Evolutionary conservation across 2,888 invertebrate genomes (phyloP), one percentile per base, ranked within the genome.

Genomic region (Pasiphila rectangulata): DNA sequence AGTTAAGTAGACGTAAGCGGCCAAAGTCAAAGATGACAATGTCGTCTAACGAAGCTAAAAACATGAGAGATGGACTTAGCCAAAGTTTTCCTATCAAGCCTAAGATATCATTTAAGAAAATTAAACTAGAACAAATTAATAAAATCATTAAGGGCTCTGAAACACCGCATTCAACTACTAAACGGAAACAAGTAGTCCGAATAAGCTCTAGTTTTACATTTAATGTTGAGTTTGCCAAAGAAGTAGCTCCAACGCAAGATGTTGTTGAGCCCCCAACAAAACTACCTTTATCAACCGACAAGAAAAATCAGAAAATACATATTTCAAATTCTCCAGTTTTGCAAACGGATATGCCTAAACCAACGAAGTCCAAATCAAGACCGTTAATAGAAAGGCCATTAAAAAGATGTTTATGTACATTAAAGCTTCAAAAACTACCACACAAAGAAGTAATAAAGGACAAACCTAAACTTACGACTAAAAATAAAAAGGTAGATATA

Each of bases 171-270:
- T n/a, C n/a, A n/a, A n/a, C n/a, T n/a, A n/a, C n/a, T n/a, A n/a
- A n/a, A n/a, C n/a, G n/a, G n/a, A n/a, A 10, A 51, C 61, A 67
- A 48, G 53, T 55, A 12, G 60, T 66, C 2, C 52, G 55, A 37
- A 56, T 68, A 23, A 56, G 61, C 10, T 72, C 72, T 1, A 56
- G 56, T 3, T 64, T 65, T 39, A 61, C 57, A 47, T 64, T 69
- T 29, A 57, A 63, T 30, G 47, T 74, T 15, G 62, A 67, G 44
- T 64, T 69, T 56, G 59, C 51, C 25, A 69, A 67, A 57, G 52
- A 61, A 24, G 25, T 17, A 9, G 24, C 10, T 17, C 3, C n/a
- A 4, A 1, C 17, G 24, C 15, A 50, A 4, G 21, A 23, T 20
- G 23, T 1, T 7, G 13, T n/a, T n/a, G 23, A 15, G 13, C 4